These are phyloP conservation scores for Pionites leucogaster DNA, from an alignment of 2,113 vertebrate genomes.

Conservation along the genomic window DNA sequence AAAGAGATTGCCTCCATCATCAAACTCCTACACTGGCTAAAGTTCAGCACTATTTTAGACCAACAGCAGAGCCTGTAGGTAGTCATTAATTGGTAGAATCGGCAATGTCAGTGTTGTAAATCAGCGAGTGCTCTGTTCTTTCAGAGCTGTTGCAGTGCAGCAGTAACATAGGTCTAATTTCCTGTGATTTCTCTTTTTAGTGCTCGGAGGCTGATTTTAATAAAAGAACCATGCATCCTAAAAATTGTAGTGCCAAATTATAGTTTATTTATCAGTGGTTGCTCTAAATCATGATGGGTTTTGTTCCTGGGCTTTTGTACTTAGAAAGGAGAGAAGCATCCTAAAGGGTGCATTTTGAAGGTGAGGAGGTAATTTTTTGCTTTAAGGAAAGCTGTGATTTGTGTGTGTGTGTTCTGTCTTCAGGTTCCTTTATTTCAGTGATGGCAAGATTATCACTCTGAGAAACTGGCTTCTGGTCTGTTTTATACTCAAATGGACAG, in stretches of 20 bases:
- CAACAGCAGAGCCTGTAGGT: slow-evolving; percentile 41
- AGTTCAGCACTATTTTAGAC: slow-evolving; percentile 40
- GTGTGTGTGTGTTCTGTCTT: background rate
- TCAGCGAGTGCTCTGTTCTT: background rate
- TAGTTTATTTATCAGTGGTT: slow-evolving; percentile 58
- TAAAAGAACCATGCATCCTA: slow-evolving; percentile 49
- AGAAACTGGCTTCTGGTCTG: background rate
- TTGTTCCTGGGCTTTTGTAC: slow-evolving; percentile 9
- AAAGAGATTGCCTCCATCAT: slow-evolving; percentile 35
- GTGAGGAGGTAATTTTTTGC: background rate
- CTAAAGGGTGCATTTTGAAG: background rate
- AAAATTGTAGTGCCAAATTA: slow-evolving; percentile 19
- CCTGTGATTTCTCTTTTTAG: slow-evolving; percentile 63
- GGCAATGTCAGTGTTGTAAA: slow-evolving; percentile 25
- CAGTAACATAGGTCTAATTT: slow-evolving; percentile 54
- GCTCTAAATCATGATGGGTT: slow-evolving; percentile 32
- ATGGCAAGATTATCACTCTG: background rate
- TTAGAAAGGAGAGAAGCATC: slow-evolving; percentile 24
- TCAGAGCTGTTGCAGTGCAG: slow-evolving; percentile 2
- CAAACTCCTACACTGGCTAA: slow-evolving; percentile 15
- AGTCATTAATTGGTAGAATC: slow-evolving; percentile 36
- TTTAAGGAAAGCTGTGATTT: background rate
- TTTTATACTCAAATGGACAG: background rate
- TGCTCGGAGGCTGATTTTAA: slow-evolving; percentile 52
- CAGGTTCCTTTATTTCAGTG: background rate